phyloP scores from a whole-genome alignment of 1,140 invertebrate species.

The Trichogramma pretiosum region DNA sequence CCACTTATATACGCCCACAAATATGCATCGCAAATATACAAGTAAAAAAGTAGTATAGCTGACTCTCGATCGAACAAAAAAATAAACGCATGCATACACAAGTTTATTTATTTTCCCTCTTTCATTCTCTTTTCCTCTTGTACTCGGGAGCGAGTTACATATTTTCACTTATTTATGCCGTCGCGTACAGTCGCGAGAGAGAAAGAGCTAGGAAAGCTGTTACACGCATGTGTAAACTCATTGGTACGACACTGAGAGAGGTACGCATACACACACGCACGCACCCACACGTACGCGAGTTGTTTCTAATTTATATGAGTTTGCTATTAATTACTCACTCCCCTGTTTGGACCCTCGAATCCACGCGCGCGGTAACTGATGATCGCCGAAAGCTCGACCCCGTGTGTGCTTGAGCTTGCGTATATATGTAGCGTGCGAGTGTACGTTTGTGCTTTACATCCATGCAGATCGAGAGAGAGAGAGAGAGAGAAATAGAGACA shows the following conservation, averaged over 20 bases:
- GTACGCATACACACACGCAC: neutral
- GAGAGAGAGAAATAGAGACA: neutral
- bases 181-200: too few species aligned
- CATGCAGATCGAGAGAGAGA: neutral
- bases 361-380: conserved; percentile 9
- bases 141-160: neutral
- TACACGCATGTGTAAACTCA: too few species aligned
- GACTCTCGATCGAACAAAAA: too few species aligned
- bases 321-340: conserved; percentile 44
- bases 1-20: too few species aligned
- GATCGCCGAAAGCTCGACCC: neutral
- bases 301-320: conserved; percentile 46
- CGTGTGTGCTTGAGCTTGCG: neutral
- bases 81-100: too few species aligned
- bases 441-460: too few species aligned
- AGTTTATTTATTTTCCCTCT: too few species aligned
- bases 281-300: conserved; percentile 7
- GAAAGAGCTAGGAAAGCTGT: too few species aligned
- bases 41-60: too few species aligned
- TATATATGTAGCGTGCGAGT: conserved; percentile 17
- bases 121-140: too few species aligned
- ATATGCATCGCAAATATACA: too few species aligned
- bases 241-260: too few species aligned
- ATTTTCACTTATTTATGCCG: conserved; percentile 12
- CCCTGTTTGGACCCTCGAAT: neutral